These are phyloP conservation scores for Cartodere bifasciata DNA, from an alignment of 2,888 invertebrate species.

Conservation along the genomic window DNA sequence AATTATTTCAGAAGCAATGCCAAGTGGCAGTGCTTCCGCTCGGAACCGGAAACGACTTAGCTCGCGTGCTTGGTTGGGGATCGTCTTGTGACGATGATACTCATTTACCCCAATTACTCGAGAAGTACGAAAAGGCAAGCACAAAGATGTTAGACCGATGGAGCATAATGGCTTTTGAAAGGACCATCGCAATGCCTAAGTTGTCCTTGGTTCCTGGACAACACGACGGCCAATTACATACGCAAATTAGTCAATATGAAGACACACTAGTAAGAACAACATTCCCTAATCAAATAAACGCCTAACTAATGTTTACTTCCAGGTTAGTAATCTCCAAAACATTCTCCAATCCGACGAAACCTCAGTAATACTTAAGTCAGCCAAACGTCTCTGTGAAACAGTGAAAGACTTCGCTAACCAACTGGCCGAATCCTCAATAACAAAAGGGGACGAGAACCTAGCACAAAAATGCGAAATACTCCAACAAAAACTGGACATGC, in stretches of 20 bases:
- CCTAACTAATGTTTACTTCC: no score
- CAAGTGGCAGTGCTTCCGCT: conserved; percentile 91
- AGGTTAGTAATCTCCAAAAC: conserved; percentile 70
- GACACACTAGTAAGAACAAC: no score
- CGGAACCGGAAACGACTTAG: conserved; percentile 94
- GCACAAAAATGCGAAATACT: conserved; percentile 57
- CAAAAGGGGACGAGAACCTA: conserved; percentile 47
- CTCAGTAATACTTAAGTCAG: conserved; percentile 55
- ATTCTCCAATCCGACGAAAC: conserved; percentile 75
- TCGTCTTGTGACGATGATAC: conserved; percentile 92
- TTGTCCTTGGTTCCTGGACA: conserved; percentile 38
- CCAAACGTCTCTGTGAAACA: conserved; percentile 57
- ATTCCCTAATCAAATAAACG: no score
- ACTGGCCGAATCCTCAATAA: conserved; percentile 43
- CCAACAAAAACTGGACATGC: conserved; percentile 60
- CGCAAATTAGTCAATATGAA: conserved; percentile 57
- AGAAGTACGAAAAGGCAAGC: conserved; percentile 92
- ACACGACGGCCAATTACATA: conserved; percentile 37
- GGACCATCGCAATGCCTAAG: conserved; percentile 50
- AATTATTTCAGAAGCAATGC: conserved; percentile 60
- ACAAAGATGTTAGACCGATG: conserved; percentile 96
- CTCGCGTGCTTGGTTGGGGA: conserved; percentile 93
- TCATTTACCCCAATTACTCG: conserved; percentile 79
- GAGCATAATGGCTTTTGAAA: conserved; percentile 91
- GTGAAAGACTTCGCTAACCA: conserved; percentile 61